Conservation (phyloP, 2,888 invertebrate species). For the Coremacera marginata region DNA sequence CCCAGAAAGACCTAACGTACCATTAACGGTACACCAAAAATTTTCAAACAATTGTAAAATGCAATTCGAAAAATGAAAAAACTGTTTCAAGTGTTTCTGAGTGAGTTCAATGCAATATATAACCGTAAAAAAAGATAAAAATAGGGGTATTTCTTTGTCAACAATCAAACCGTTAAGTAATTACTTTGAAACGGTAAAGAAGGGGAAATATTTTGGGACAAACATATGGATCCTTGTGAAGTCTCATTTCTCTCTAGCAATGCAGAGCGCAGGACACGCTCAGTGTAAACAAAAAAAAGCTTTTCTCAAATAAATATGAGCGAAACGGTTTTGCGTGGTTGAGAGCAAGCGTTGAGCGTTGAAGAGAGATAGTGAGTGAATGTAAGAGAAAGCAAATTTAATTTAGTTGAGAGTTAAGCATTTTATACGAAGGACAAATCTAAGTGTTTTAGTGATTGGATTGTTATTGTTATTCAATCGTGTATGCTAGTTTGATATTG, state of each 20-base stretch:
- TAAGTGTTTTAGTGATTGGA: slow-evolving; percentile 42
- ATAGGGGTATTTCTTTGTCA: neutral
- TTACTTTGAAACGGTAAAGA: neutral
- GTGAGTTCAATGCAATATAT: neutral
- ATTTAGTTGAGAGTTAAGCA: neutral
- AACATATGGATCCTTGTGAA: neutral
- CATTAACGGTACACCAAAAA: too few relatives aligned
- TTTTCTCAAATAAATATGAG: neutral
- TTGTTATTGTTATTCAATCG: slow-evolving; percentile 41
- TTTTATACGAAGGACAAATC: slow-evolving; percentile 1
- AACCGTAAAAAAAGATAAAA: neutral
- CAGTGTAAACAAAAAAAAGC: slow-evolving; percentile 18
- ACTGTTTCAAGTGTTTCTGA: too few relatives aligned
- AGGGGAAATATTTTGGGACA: slow-evolving; percentile 6
- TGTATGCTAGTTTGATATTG: neutral
- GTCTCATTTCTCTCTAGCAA: neutral
- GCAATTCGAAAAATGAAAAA: too few relatives aligned
- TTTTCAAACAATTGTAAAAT: too few relatives aligned
- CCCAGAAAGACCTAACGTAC: too few relatives aligned
- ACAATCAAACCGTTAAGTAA: neutral
- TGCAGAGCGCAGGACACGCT: neutral
- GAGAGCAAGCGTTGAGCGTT: neutral
- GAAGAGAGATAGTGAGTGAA: neutral
- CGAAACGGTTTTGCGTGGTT: neutral
- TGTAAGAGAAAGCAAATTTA: neutral